Conservation (phyloP, 2,113 vertebrate species). For the Macquaria ambigua region DNA sequence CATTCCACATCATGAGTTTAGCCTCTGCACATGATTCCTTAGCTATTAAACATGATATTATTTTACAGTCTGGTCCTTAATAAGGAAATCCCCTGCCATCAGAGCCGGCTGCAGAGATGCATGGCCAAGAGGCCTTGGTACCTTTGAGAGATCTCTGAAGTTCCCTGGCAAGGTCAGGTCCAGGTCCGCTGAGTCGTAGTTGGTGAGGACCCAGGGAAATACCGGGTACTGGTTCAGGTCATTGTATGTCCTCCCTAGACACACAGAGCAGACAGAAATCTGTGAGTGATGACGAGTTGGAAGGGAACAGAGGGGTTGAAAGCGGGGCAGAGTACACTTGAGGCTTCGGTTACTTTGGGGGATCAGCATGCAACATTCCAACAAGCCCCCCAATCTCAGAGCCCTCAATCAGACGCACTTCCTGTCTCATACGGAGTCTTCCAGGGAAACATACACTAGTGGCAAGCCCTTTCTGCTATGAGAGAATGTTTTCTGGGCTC, state of each 20-base stretch:
- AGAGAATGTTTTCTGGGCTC: slow-evolving; percentile 52
- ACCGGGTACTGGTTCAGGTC: slow-evolving; percentile 98
- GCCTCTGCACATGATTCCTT: slow-evolving; percentile 38
- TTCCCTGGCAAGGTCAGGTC: slow-evolving; percentile 97
- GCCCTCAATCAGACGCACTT: slow-evolving; percentile 72
- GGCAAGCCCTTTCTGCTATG: slow-evolving; percentile 33
- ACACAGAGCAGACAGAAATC: slow-evolving; percentile 68
- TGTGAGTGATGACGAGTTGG: slow-evolving; percentile 67
- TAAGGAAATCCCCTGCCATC: slow-evolving; percentile 54
- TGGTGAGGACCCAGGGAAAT: slow-evolving; percentile 98
- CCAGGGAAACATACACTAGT: slow-evolving; percentile 35
- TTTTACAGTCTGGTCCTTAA: slow-evolving; percentile 58
- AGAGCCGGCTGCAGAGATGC: slow-evolving; percentile 40
- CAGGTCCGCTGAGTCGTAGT: slow-evolving; percentile 96
- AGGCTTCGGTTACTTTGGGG: slow-evolving; percentile 72
- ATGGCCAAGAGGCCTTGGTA: slow-evolving; percentile 76
- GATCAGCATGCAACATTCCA: slow-evolving; percentile 77
- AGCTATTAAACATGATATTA: slow-evolving; percentile 53
- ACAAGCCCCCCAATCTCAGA: slow-evolving; percentile 60
- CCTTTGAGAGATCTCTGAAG: slow-evolving; percentile 99
- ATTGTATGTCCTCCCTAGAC: slow-evolving; percentile 95
- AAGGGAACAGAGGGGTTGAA: slow-evolving; percentile 49
- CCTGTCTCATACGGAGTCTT: slow-evolving; percentile 59
- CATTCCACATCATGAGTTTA: slow-evolving; percentile 33
- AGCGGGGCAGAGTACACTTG: slow-evolving; percentile 52